Evolutionary conservation across 1,140 invertebrate genomes (phyloP), one percentile per base, ranked within the genome.

Genomic region (Leptinotarsa lineolata): DNA sequence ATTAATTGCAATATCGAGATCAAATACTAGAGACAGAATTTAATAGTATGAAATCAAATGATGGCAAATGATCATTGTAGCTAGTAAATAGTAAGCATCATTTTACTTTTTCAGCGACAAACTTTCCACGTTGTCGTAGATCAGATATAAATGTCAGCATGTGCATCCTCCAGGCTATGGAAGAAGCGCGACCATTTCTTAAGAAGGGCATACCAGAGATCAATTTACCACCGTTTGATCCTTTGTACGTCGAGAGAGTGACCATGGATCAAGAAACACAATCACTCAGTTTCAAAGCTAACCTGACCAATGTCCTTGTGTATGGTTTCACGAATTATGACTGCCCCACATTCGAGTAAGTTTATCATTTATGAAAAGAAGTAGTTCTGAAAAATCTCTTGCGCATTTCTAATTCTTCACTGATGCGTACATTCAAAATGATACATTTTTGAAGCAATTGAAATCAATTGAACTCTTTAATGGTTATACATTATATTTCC

Each of bases 201-300:
- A 79, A 85, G 2, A 87, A 88, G 58, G 91, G 91, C 3, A 88
- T 91, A n/a, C 88, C 90, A 0, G 87, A 90, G 72, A 84, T 91
- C 21, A 89, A 89, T 75, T 81, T 92, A 2, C 91, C 91, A 0
- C 76, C 89, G 0, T 77, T 91, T 39, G 91, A 92, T 72, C 91
- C 91, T 0, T 85, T 92, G 61, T 77, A 82, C 3, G 86, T 92
- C 8, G 89, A 89, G 0, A 87, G 88, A 0, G 82, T 91, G 46
- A 87, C 87, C 22, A 83, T 92, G 61, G 18, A 89, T 91, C 79
- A 86, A 90, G 76, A 89, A 88, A 68, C 84, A 66, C 87, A 91
- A 8, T 86, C 89, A 6, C 79, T 92, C 5, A 88, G 88, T 72
- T 80, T 92, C 54, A 91, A 90, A 79, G 90, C 90, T 1, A 88